Percentiles rank a stretch among this genome's conserved stretches.
phyloP scores from a whole-genome alignment of 2,797 vertebrate genomes.

The Scyliorhinus canicula region DNA sequence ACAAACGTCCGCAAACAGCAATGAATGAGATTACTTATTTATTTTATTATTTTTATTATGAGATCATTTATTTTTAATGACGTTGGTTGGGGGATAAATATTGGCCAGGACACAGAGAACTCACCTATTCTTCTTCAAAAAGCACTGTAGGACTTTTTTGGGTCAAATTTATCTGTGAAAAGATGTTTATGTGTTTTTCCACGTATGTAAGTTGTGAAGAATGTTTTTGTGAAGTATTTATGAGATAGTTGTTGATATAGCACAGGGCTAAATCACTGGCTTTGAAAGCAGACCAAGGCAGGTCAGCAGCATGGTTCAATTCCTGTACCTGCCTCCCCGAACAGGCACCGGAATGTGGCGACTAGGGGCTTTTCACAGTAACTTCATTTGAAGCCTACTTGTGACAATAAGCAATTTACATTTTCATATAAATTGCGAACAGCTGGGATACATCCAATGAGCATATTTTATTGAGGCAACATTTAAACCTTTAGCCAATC shows the following conservation, averaged over 20 bases:
- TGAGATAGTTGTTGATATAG: neutral
- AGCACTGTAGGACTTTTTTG: neutral
- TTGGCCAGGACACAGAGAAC: neutral
- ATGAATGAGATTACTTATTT: neutral
- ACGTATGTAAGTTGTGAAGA: neutral
- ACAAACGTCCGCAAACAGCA: neutral
- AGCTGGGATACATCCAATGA: neutral
- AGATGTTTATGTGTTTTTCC: neutral
- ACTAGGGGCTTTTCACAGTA: no score
- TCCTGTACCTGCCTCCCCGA: no score
- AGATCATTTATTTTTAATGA: neutral
- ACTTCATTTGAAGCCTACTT: no score
- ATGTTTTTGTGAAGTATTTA: neutral
- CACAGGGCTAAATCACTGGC: no score
- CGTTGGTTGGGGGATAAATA: neutral
- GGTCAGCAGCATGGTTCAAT: no score
- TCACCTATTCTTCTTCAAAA: neutral
- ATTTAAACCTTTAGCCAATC: neutral
- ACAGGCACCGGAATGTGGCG: no score
- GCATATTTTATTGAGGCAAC: neutral
- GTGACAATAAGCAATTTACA: no score
- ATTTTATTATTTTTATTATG: no score
- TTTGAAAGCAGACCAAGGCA: no score
- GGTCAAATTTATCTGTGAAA: neutral
- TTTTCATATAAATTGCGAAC: neutral